Percentiles rank a stretch among this genome's conserved stretches.
Conservation (phyloP, 2,113 vertebrate species). For the Nothobranchius furzeri region DNA sequence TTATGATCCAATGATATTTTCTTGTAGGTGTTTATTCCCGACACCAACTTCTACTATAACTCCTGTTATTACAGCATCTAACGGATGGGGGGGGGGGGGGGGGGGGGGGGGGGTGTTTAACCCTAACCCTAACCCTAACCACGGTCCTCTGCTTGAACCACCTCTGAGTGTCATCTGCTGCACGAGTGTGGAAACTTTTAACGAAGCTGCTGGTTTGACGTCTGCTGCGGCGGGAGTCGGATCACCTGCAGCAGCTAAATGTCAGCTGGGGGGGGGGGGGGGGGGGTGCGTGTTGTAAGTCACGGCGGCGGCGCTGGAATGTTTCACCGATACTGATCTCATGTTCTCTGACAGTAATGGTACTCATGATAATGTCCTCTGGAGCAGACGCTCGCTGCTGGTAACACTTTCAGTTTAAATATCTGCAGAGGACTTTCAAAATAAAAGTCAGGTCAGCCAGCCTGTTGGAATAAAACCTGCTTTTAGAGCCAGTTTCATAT, state of each 20-base stretch:
- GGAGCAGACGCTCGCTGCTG: constrained; percentile 57
- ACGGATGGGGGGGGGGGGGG: too few species aligned
- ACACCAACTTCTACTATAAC: too few species aligned
- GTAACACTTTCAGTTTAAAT: constrained; percentile 51
- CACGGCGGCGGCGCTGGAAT: constrained; percentile 54
- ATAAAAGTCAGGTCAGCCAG: constrained; percentile 1
- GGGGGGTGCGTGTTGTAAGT: constrained; percentile 57
- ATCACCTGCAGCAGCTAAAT: constrained; percentile 24
- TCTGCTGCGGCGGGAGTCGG: neutral
- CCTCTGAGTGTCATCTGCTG: neutral
- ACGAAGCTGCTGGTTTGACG: neutral
- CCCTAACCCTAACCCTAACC: too few species aligned
- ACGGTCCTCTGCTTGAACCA: neutral
- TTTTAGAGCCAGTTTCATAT: too few species aligned
- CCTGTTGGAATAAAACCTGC: neutral
- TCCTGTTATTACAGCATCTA: too few species aligned
- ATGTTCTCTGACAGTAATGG: constrained; percentile 70
- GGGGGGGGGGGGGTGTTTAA: too few species aligned
- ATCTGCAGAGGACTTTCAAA: constrained; percentile 5
- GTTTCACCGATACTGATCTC: constrained; percentile 68
- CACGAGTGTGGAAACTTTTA: neutral
- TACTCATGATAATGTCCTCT: constrained; percentile 71
- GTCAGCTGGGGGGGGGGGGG: constrained; percentile 41
- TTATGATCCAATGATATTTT: too few species aligned
- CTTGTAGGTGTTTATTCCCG: too few species aligned